Evolutionary conservation across 2,888 invertebrate species (phyloP), one percentile per base, ranked within the genome.

Genomic region (Biston betularia): DNA sequence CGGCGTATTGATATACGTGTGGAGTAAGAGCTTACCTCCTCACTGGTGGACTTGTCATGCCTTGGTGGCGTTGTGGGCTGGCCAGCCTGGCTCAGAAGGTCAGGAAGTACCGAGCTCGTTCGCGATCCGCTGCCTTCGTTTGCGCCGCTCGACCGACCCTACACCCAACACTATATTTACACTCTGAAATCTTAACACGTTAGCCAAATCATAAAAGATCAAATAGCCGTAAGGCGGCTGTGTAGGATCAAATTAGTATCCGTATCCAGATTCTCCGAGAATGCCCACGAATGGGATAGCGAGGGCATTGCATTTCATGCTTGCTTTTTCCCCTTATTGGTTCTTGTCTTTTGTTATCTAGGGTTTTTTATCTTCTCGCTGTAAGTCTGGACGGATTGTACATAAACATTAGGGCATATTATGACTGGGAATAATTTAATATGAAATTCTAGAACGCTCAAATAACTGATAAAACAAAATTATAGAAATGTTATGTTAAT

Each of bases 81-180:
- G 67, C 96, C 96, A 69, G 97, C 97, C 94, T 97, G 98, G 85
- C 98, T 98, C 76, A 99, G 95, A 78, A 99, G 95, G 94, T 99
- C 99, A 62, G 99, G 99, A 77, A 99, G 95, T 64, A 99, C 99
- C 63, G 98, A 98, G 93, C 98, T 98, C 73, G 98, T 98, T 74
- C 98, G 95, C 38, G 98, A 96, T 74, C 97, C 95, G 79, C 95
- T 94, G 82, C 95, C 94, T 84, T 95, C 94, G 75, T 84, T 87
- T 57, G 91, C 93, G 73, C 94, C 94, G 77, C 94, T 87, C 70
- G 89, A 80, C 14, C 92, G 92, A 72, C 86, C 92, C 93, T 92
- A 76, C 56, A 65, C 54, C 63, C 67, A 65, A 67, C 34, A 48
- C 45, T 40, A 48, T 15, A 65, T 69, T 73, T 63, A 65, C 55